Evolutionary conservation across 2,797 vertebrate species (phyloP).

Genomic region (Pipistrellus nathusii): DNA sequence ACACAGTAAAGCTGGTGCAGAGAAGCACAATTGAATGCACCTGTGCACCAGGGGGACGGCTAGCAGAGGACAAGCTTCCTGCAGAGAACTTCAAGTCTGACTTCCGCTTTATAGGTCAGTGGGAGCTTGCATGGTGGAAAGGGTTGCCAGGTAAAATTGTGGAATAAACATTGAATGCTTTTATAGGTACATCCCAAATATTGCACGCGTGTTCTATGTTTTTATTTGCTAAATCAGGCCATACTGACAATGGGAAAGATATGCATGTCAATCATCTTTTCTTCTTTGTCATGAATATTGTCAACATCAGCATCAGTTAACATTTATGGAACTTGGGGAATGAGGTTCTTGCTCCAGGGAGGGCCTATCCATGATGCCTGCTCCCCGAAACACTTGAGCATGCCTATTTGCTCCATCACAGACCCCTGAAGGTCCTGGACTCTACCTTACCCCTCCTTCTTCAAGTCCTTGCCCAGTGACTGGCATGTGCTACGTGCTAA

Average conservation of each 20-base stretch:
- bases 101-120: background rate
- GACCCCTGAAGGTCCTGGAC: background rate
- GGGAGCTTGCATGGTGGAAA: background rate
- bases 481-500: background rate
- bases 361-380: background rate
- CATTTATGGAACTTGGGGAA: background rate
- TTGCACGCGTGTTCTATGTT: background rate
- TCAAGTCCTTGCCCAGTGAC: background rate
- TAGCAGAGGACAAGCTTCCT: background rate
- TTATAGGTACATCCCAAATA: background rate
- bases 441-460: background rate
- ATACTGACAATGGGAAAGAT: background rate
- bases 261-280: background rate
- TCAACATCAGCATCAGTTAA: background rate
- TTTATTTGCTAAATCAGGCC: background rate
- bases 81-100: background rate
- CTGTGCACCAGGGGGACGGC: rapidly evolving
- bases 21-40: background rate
- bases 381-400: background rate
- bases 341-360: background rate
- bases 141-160: background rate
- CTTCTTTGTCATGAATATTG: background rate
- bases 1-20: background rate
- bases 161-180: background rate
- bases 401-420: background rate